Base-by-base conservation (phyloP, 1,140 invertebrate species). In the Eurosta solidaginis region DNA sequence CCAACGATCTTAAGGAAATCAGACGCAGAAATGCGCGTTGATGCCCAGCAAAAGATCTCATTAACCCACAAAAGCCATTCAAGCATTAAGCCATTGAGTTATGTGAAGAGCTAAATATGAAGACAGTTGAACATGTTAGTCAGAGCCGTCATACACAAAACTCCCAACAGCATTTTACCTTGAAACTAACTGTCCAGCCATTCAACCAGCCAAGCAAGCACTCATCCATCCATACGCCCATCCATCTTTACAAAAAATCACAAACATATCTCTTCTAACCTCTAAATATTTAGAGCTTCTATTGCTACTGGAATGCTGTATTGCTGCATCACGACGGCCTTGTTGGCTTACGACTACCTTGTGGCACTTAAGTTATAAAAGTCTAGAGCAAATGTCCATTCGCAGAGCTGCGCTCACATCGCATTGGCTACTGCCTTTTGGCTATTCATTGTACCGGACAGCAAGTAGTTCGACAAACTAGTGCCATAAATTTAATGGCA, bases 401-500 rank as follows among this genome's bases (percentile, higher is more conserved):
- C n/a, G n/a, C n/a, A n/a, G n/a, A n/a, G n/a, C n/a, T n/a, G n/a
- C n/a, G n/a, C n/a, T n/a, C n/a, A n/a, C n/a, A n/a, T n/a, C n/a
- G n/a, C n/a, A n/a, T n/a, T n/a, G n/a, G n/a, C n/a, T n/a, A n/a
- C 40, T 68, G 59, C 33, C 54, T 59, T 59, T 59, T 12, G 33
- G 27, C 33, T 29, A 29, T 59, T 68, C 59, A 68, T 40, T 20
- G 9, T 20, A 68, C 5, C 59, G n/a, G 36, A 14, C 12, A 33
- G 54, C n/a, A 17, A 5, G 59, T 10, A 22, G 33, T 42, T 68
- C n/a, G 59, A 40, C 59, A 36, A 68, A 40, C 59, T 68, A 68
- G 59, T 68, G 59, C 59, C 59, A 68, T 68, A 68, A 68, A 68
- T 40, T 68, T 68, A 68, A 68, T 68, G 59, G 36, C 59, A 68